A percentile compares a stretch with the other conserved stretches of the same genome.
Evolutionary conservation across 2,888 invertebrate genomes (phyloP).

Genomic region (Parapristionchus giblindavisi): DNA sequence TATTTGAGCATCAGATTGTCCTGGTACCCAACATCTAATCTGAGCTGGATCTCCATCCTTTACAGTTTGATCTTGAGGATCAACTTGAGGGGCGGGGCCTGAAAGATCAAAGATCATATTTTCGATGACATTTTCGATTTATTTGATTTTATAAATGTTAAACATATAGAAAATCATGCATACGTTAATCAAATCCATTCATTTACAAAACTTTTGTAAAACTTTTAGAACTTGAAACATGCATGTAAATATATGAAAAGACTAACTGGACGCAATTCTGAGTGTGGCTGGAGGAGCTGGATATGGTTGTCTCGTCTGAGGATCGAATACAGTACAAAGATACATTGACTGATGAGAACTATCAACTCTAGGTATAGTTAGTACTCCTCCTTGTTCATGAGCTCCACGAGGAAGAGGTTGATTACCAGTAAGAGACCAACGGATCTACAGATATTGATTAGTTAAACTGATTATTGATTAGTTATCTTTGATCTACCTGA

Average conservation of each 20-base stretch:
- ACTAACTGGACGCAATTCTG: conserved; percentile 26
- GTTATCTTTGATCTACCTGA: background rate
- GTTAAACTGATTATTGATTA: too few relatives aligned
- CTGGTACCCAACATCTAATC: conserved; percentile 74
- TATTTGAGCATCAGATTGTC: conserved; percentile 60
- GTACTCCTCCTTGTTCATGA: conserved; percentile 46
- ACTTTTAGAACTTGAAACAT: background rate
- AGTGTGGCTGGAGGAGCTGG: conserved; percentile 40
- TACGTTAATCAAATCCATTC: too few relatives aligned
- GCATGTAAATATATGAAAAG: background rate
- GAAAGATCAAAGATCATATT: conserved; percentile 7
- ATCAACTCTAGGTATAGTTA: conserved; percentile 44
- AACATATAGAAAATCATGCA: background rate
- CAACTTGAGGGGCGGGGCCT: conserved; percentile 58
- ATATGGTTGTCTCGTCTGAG: conserved; percentile 37
- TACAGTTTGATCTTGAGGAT: conserved; percentile 77
- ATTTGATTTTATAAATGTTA: too few relatives aligned
- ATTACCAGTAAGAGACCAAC: conserved; percentile 37
- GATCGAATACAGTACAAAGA: conserved; percentile 40
- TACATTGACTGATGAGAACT: conserved; percentile 40
- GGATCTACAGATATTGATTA: conserved; percentile 11
- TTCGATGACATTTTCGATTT: too few relatives aligned
- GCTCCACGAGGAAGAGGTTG: conserved; percentile 44
- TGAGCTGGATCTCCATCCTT: conserved; percentile 78
- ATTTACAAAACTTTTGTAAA: too few relatives aligned